Base-by-base conservation (phyloP, 2,797 vertebrate species). In the Pelodytes ibericus region DNA sequence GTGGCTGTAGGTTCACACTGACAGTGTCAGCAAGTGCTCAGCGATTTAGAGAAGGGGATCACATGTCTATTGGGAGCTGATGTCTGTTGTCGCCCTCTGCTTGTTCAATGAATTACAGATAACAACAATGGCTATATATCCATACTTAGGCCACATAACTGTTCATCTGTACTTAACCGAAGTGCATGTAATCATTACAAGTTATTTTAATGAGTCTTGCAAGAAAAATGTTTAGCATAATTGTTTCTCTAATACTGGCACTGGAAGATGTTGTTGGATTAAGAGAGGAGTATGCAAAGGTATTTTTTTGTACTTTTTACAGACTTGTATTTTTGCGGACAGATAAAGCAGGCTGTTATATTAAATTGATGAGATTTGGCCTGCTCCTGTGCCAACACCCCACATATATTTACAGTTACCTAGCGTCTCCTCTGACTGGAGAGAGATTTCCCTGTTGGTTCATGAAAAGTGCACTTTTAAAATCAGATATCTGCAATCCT, bases 371-470 rank as follows among this genome's bases (percentile, higher is more conserved):
- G 70, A 73, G 76, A 31, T 72, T 73, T 78, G 70, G 56, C 69
- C 70, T 60, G 53, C 41, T 13, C n/a, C n/a, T 24, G 18, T 3
- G 26, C 24, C 18, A 15, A 44, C 75, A 78, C 63, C 62, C 70
- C 76, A 78, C 76, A 78, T 68, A 78, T 65, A 67, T 78, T 67
- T 66, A 61, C 44, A 62, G 76, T 73, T 78, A 78, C 70, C 29
- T 61, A 73, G 70, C 53, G 63, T 78, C 76, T 73, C 63, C 30
- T 67, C 70, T 61, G 70, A 68, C 44, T 20, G 27, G 70, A 65
- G 62, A 30, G 70, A 78, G 63, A 78, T 68, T 78, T 72, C 70
- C 63, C 62, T 62, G 30, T 63, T 57, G 76, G 76, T 78, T 78
- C 70, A 78, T 61, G 76, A 73, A 78, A 78, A 78, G 69, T 72